A percentile compares a stretch with the other conserved stretches of the same genome.
These are phyloP conservation scores for Zoroaster sp. DNA, from an alignment of 53 echinoderm and acorn worm species.

Conservation along the genomic window DNA sequence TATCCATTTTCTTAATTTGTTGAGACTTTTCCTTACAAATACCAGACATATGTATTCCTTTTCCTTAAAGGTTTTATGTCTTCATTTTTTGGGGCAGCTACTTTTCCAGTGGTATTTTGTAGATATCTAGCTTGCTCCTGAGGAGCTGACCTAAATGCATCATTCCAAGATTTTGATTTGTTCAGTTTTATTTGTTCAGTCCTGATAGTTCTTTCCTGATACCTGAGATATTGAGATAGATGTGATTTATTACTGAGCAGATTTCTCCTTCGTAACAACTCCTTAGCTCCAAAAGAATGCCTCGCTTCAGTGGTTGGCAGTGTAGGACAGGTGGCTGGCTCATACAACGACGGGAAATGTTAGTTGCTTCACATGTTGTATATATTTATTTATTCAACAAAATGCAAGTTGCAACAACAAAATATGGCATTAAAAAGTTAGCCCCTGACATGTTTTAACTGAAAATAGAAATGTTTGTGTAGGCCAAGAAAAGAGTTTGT, in stretches of 20 bases:
- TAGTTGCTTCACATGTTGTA: conserved; percentile 38
- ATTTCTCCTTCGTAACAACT: no score
- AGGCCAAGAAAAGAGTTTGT: no score
- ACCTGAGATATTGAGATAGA: no score
- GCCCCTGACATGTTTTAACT: no score
- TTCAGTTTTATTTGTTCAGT: conserved; percentile 25
- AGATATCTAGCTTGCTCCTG: not conserved
- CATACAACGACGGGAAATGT: conserved; percentile 24
- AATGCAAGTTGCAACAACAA: no score
- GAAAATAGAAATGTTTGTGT: no score
- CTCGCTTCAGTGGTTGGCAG: conserved; percentile 20
- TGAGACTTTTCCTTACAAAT: conserved; percentile 25
- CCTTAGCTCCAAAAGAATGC: conserved; percentile 46
- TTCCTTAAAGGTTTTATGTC: not conserved
- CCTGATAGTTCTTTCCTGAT: not conserved
- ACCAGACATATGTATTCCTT: not conserved
- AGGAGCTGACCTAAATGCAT: not conserved
- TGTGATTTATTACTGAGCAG: no score
- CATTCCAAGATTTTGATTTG: conserved; percentile 25
- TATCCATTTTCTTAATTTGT: conserved; percentile 12
- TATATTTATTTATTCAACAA: no score
- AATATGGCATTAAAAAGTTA: no score
- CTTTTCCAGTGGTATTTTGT: not conserved
- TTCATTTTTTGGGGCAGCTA: not conserved
- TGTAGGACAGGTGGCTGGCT: not conserved